phyloP scores from a whole-genome alignment of 2,113 vertebrate genomes.

The Anas platyrhynchos region DNA sequence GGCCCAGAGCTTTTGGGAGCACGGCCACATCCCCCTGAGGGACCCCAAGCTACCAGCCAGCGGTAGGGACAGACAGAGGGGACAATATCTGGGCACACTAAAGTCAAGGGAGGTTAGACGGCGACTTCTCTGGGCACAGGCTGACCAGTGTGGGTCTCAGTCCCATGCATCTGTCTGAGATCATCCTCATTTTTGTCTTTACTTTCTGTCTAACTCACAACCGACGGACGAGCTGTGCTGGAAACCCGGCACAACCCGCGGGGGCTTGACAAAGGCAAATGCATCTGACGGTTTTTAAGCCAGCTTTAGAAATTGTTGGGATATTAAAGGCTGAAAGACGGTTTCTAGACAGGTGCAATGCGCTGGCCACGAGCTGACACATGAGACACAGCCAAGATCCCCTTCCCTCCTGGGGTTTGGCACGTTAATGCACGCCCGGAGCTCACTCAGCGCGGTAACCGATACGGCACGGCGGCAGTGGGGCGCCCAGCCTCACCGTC shows the following conservation, averaged over 20 bases:
- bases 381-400: not conserved
- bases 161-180: not conserved
- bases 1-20: not conserved
- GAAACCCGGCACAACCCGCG: not conserved
- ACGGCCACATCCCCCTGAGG: rapidly evolving
- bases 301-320: not conserved
- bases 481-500: constrained; percentile 85
- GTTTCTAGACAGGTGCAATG: not conserved
- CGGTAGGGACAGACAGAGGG: not conserved
- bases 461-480: not conserved
- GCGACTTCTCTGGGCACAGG: not conserved
- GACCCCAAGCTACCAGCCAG: not conserved
- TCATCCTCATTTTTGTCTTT: not conserved
- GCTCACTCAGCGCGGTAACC: not conserved
- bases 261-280: not conserved
- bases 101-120: not conserved
- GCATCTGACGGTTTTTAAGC: not conserved
- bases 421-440: rapidly evolving
- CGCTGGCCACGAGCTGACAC: not conserved
- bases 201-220: not conserved
- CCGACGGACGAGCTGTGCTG: not conserved
- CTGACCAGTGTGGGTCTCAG: not conserved
- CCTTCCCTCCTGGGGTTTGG: not conserved
- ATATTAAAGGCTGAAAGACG: not conserved
- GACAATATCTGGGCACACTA: not conserved